Base-by-base conservation (phyloP, 2,888 invertebrate species). In the Mimachlamys varia region DNA sequence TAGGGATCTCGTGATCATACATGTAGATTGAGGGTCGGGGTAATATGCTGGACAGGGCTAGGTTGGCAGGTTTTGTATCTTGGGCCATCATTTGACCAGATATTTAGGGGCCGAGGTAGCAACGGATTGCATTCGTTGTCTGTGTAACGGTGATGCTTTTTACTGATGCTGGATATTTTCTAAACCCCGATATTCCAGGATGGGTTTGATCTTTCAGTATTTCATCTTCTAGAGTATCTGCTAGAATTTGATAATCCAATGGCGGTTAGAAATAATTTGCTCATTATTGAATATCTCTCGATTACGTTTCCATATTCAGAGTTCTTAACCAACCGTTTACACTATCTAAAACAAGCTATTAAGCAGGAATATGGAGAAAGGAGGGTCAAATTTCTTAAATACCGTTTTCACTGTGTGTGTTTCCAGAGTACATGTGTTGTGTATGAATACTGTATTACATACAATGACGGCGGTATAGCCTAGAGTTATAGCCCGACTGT, bases 351-450 rank as follows among this genome's bases (percentile, higher is more conserved):
- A 15, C 27, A 33, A 27, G 27, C 5, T 76, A 76, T 33, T 33
- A 13, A 76, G 27, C 0, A 15, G 33, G 76, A 22, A 33, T 76
- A 76, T 33, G 76, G 76, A 22, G 12, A 76, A 76, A 33, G 33
- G 76, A 76, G 76, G 22, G 76, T 76, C 76, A 76, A 76, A 76
- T 76, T 76, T 76, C 76, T 76, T 12, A 76, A 76, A 76, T 76
- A 76, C 76, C 76, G 33, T 76, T 1, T 4, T 76, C 76, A 76
- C 33, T 76, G 12, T 1, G 76, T 76, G 76, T 27, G 33, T 19
- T 33, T 33, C 22, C 22, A 76, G 76, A 76, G 76, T 33, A 27
- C 76, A 33, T 76, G 22, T 76, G 76, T 76, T 76, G 27, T 76
- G 76, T 76, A 76, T 76, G 33, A 27, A 76, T 76, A 76, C 33